Evolutionary conservation across 2,888 invertebrate species (phyloP).

Genomic region (Polydrusus tereticollis): DNA sequence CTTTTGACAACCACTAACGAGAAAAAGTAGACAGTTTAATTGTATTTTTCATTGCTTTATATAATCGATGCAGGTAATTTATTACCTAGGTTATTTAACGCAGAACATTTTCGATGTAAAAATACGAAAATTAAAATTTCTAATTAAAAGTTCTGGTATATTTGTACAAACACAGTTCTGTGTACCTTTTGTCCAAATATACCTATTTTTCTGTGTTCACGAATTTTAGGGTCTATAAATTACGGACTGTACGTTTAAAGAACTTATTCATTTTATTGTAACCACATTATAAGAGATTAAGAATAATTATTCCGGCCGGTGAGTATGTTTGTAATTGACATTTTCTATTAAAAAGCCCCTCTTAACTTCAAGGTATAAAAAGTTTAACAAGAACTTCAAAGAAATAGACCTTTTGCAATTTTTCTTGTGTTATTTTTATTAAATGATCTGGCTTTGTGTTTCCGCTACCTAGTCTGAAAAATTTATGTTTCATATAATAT

Average conservation of each 20-base stretch:
- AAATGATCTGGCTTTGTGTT: not conserved
- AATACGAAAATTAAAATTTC: not conserved
- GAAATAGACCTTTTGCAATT: not conserved
- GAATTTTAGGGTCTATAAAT: too few relatives aligned
- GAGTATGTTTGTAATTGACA: not conserved
- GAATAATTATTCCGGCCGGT: not conserved
- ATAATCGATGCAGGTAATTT: not conserved
- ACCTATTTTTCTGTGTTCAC: too few relatives aligned
- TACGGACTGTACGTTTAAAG: too few relatives aligned
- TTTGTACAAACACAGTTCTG: too few relatives aligned
- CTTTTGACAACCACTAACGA: slow-evolving; percentile 23
- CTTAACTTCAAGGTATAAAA: not conserved
- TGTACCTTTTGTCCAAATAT: too few relatives aligned
- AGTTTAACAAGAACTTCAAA: not conserved
- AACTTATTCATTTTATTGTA: too few relatives aligned
- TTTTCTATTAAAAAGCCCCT: not conserved
- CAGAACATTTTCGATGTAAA: not conserved
- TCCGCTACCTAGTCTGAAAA: not conserved
- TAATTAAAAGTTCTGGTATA: not conserved
- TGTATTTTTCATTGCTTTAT: slow-evolving; percentile 20
- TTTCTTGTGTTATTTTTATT: not conserved
- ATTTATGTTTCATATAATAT: not conserved
- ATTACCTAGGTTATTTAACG: not conserved
- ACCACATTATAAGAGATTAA: too few relatives aligned
- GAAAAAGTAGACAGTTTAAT: slow-evolving; percentile 18